Evolutionary conservation across 2,113 vertebrate species (phyloP), one percentile per base, ranked within the genome.

Genomic region (Lycaon pictus): DNA sequence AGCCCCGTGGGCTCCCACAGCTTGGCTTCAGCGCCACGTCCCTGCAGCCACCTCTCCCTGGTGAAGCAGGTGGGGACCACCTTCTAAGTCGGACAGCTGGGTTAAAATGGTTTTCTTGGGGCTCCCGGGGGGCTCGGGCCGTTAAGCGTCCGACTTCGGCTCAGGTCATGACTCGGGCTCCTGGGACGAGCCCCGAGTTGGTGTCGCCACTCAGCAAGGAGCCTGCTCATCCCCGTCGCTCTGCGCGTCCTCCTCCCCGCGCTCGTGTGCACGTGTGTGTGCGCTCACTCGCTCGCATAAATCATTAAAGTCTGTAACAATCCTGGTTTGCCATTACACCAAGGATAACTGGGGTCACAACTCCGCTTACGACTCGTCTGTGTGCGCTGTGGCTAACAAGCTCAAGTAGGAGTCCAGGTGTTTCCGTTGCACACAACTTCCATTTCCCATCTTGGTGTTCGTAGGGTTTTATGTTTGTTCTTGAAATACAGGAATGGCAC

Each of bases 401-500:
- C 95, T 97, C 6, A 88, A 53, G 27, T 67, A 63, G 32, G 65
- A 85, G 23, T 37, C 55, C 83, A 43, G 5, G 20, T 81, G 37
- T 67, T 92, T 76, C 51, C 23, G 51, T 65, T 67, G 67, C 63
- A 89, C 19, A n/a, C 67, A 85, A 89, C 37, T 84, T 92, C 76
- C 62, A 95, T 60, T 87, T 83, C 65, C 55, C 86, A 81, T 23
- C 65, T 90, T 84, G 29, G 20, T 62, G 20, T 93, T 77, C 86
- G 72, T 81, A 86, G 80, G 53, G 20, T 89, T 95, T 65, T 89
- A 16, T 16, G 79, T 77, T 94, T 77, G 87, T 56, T 20, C 19
- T 95, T 93, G 48, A 79, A 92, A 89, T 89, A 82, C 77, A 92
- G 20, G 88, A 82, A 58, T 62, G 90, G 76, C 84, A 55, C 63